Evolutionary conservation across 2,797 vertebrate genomes (phyloP).

Genomic region (Salmo trutta): DNA sequence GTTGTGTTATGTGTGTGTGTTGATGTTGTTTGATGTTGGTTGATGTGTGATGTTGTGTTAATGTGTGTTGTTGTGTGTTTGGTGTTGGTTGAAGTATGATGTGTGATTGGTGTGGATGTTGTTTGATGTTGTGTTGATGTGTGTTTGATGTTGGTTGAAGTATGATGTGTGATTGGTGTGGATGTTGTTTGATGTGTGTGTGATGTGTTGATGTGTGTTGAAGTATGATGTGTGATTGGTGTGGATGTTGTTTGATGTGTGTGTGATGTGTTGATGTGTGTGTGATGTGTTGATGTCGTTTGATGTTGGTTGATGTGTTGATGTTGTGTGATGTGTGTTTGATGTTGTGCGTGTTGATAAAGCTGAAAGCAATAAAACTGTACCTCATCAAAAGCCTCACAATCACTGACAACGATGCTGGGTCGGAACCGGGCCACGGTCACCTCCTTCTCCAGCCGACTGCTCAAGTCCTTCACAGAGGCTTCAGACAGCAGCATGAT

Average conservation of each 20-base stretch:
- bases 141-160: too few relatives aligned
- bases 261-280: too few relatives aligned
- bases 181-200: too few relatives aligned
- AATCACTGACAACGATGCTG: slow-evolving; percentile 85
- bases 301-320: too few relatives aligned
- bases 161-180: not conserved
- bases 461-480: slow-evolving; percentile 85
- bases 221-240: too few relatives aligned
- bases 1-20: too few relatives aligned
- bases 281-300: not conserved
- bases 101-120: too few relatives aligned
- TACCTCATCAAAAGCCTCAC: slow-evolving; percentile 87
- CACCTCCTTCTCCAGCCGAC: slow-evolving; percentile 77
- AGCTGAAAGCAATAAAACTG: not conserved
- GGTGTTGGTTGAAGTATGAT: too few relatives aligned
- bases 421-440: slow-evolving; percentile 86
- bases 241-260: not conserved
- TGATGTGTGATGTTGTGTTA: not conserved
- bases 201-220: not conserved
- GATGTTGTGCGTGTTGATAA: not conserved
- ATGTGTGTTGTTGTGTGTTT: too few relatives aligned
- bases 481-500: slow-evolving; percentile 89
- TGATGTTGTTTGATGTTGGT: too few relatives aligned
- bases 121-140: too few relatives aligned
- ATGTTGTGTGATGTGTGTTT: not conserved